A percentile compares a stretch with the other conserved stretches of the same genome.
phyloP scores from a whole-genome alignment of 2,888 invertebrate species.

The Andrena hattorfiana region DNA sequence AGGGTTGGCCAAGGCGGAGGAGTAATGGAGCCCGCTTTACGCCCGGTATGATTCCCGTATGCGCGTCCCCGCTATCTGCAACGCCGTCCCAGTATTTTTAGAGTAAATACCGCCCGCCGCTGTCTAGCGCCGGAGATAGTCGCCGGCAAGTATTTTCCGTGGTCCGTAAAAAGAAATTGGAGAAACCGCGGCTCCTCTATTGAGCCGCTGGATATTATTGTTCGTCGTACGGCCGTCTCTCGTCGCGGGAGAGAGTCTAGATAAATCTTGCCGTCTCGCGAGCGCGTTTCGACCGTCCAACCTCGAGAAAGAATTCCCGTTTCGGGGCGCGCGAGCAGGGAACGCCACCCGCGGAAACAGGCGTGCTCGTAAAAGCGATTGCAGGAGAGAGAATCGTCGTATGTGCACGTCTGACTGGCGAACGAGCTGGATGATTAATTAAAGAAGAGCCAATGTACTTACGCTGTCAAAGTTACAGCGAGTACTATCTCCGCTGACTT shows the following conservation, averaged over 20 bases:
- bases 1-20: background rate
- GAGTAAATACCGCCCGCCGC: slow-evolving; percentile 51
- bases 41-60: slow-evolving; percentile 9
- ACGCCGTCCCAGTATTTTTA: slow-evolving; percentile 38
- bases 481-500: background rate
- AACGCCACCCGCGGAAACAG: background rate
- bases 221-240: slow-evolving; percentile 54
- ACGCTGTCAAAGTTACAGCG: background rate
- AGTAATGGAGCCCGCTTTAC: background rate
- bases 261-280: slow-evolving; percentile 75
- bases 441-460: slow-evolving; percentile 7
- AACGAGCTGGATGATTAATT: slow-evolving; percentile 50
- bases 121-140: slow-evolving; percentile 13
- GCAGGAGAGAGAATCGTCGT: slow-evolving; percentile 27
- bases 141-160: slow-evolving; percentile 74
- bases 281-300: slow-evolving; percentile 38
- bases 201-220: slow-evolving; percentile 59
- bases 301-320: slow-evolving; percentile 50
- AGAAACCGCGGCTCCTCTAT: slow-evolving; percentile 69
- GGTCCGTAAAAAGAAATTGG: slow-evolving; percentile 80
- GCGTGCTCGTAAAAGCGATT: slow-evolving; percentile 49
- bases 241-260: slow-evolving; percentile 72
- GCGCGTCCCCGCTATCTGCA: slow-evolving; percentile 50
- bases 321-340: slow-evolving; percentile 13
- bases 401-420: background rate